A percentile compares a stretch with the other conserved stretches of the same genome.
These are phyloP conservation scores for Andrena fulva DNA, from an alignment of 2,888 invertebrate species.

Conservation along the genomic window DNA sequence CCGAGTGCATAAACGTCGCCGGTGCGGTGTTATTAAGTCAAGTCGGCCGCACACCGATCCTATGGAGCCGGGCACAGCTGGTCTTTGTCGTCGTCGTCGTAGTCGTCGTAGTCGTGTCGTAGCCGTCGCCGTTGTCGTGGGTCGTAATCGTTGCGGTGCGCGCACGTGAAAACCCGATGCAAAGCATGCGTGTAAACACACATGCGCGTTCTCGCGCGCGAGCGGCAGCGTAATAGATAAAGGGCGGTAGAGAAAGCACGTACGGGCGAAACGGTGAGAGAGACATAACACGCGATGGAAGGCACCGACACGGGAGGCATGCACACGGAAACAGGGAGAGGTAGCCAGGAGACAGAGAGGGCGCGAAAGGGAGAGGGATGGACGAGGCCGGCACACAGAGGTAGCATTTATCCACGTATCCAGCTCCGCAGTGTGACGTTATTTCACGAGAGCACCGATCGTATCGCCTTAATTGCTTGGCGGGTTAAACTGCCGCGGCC, in stretches of 20 bases:
- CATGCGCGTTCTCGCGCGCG: conserved; percentile 45
- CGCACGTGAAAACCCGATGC: conserved; percentile 70
- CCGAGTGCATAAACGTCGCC: conserved; percentile 56
- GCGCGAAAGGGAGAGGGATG: conserved; percentile 31
- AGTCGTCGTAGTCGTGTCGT: conserved; percentile 19
- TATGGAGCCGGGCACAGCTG: conserved; percentile 60
- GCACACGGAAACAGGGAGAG: background rate
- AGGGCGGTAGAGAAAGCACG: conserved; percentile 44
- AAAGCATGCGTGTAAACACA: conserved; percentile 74
- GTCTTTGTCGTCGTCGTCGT: conserved; percentile 42
- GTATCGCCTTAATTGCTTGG: conserved; percentile 82
- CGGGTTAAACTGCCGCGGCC: conserved; percentile 82
- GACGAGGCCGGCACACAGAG: conserved; percentile 40
- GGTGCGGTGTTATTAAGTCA: conserved; percentile 67
- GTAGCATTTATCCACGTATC: conserved; percentile 69
- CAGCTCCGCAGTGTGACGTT: conserved; percentile 77
- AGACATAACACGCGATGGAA: conserved; percentile 32
- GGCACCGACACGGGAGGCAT: conserved; percentile 17
- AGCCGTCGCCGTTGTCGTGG: conserved; percentile 27
- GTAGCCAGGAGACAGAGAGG: background rate
- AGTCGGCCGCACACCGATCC: conserved; percentile 55
- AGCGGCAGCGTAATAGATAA: conserved; percentile 41
- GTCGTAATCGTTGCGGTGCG: conserved; percentile 51
- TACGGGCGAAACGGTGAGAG: conserved; percentile 14
- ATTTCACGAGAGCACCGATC: conserved; percentile 79